Conservation (phyloP, 2,888 invertebrate species). For the Selenia dentaria region DNA sequence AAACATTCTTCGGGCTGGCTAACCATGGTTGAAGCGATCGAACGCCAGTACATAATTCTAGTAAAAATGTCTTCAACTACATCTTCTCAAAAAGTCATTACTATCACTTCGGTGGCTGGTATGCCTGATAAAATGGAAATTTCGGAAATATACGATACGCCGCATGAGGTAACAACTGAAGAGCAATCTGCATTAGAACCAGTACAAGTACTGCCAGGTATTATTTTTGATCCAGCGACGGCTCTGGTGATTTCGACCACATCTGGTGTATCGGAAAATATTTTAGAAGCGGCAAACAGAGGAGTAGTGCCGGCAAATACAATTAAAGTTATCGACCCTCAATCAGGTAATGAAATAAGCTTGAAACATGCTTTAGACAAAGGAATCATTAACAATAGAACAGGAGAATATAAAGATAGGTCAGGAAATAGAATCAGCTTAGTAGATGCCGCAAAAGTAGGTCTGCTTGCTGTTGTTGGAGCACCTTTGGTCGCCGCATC, state of each 20-base stretch:
- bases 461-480: slow-evolving; percentile 90
- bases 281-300: slow-evolving; percentile 90
- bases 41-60: slow-evolving; percentile 86
- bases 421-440: slow-evolving; percentile 87
- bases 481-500: slow-evolving; percentile 90
- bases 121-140: slow-evolving; percentile 90
- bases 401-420: slow-evolving; percentile 88
- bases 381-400: slow-evolving; percentile 89
- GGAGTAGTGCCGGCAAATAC: slow-evolving; percentile 88
- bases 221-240: slow-evolving; percentile 92
- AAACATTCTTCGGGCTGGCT: slow-evolving; percentile 78
- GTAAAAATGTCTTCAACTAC: slow-evolving; percentile 75
- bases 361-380: slow-evolving; percentile 90
- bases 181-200: slow-evolving; percentile 86
- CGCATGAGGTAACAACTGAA: slow-evolving; percentile 44
- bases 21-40: slow-evolving; percentile 91
- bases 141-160: slow-evolving; percentile 71
- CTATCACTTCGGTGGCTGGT: slow-evolving; percentile 89
- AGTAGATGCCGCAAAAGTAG: slow-evolving; percentile 90
- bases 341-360: slow-evolving; percentile 86
- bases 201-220: slow-evolving; percentile 88
- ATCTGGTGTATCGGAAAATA: slow-evolving; percentile 88
- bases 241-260: slow-evolving; percentile 90
- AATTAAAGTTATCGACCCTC: slow-evolving; percentile 89
- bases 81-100: slow-evolving; percentile 86